Evolutionary conservation across 2,888 invertebrate genomes (phyloP).

Genomic region (Nomada lathburiana): DNA sequence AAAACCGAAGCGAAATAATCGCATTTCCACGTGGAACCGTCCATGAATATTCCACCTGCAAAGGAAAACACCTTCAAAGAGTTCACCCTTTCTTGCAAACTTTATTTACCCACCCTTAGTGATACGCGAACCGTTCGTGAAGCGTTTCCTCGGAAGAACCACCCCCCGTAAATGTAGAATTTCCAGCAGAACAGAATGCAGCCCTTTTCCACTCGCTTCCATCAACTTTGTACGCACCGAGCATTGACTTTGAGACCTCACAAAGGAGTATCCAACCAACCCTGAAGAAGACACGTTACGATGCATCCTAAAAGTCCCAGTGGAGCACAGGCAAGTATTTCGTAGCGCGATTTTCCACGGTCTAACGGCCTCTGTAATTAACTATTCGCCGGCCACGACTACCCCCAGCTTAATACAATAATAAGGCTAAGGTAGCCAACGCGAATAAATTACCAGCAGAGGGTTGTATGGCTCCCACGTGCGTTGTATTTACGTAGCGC

Average conservation of each 20-base stretch:
- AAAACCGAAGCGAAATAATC: no score
- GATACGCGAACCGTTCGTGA: background rate
- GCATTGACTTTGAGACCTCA: background rate
- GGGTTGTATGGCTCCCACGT: slow-evolving; percentile 74
- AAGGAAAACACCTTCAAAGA: background rate
- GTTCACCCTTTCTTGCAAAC: background rate
- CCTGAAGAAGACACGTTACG: no score
- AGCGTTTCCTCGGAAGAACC: background rate
- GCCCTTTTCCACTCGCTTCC: background rate
- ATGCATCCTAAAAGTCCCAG: no score
- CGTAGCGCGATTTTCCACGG: slow-evolving; percentile 32
- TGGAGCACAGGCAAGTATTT: background rate
- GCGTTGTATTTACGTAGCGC: slow-evolving; percentile 76
- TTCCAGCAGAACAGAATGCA: background rate
- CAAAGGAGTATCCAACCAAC: background rate
- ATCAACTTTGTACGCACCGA: background rate
- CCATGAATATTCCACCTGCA: slow-evolving; percentile 13
- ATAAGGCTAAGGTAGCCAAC: slow-evolving; percentile 75
- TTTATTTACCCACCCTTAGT: background rate
- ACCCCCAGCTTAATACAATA: slow-evolving; percentile 75
- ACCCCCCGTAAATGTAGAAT: background rate
- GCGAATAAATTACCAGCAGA: slow-evolving; percentile 75
- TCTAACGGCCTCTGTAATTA: slow-evolving; percentile 65
- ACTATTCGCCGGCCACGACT: slow-evolving; percentile 64
- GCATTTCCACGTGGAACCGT: background rate